phyloP scores from a whole-genome alignment of 2,797 vertebrate genomes.

The Limosa lapponica region DNA sequence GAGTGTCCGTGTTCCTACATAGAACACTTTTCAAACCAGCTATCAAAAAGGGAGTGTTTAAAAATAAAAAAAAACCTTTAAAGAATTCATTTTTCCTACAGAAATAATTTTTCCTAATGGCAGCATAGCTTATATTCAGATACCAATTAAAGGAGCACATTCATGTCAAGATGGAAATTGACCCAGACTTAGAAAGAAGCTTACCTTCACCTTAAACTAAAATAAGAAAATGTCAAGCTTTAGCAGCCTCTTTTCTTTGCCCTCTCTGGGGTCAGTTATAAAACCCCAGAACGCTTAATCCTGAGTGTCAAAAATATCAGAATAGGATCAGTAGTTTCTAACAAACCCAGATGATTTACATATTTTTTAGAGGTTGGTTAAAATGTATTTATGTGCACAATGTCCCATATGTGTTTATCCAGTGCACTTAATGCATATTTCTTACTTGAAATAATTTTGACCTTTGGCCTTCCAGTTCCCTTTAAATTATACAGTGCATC shows the following conservation, averaged over 20 bases:
- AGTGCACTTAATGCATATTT: background rate
- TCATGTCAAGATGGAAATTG: background rate
- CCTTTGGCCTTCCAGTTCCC: background rate
- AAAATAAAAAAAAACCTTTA: background rate
- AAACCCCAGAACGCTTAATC: background rate
- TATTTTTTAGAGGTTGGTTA: background rate
- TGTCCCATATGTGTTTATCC: background rate
- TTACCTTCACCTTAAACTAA: background rate
- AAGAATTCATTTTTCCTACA: background rate
- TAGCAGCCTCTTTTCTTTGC: background rate
- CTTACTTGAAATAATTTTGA: background rate
- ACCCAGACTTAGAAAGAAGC: background rate
- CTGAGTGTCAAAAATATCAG: background rate
- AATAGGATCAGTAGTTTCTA: background rate
- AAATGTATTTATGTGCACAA: constrained; percentile 9
- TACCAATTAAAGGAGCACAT: background rate
- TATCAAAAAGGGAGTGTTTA: background rate
- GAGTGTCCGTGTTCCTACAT: background rate
- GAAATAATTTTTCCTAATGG: background rate
- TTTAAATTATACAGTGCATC: background rate
- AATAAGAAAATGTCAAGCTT: background rate
- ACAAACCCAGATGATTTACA: background rate
- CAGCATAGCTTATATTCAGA: background rate
- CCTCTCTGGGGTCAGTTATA: background rate
- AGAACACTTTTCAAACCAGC: background rate